Evolutionary conservation across 2,113 vertebrate genomes (phyloP).

Genomic region (Ceyx melanurus): DNA sequence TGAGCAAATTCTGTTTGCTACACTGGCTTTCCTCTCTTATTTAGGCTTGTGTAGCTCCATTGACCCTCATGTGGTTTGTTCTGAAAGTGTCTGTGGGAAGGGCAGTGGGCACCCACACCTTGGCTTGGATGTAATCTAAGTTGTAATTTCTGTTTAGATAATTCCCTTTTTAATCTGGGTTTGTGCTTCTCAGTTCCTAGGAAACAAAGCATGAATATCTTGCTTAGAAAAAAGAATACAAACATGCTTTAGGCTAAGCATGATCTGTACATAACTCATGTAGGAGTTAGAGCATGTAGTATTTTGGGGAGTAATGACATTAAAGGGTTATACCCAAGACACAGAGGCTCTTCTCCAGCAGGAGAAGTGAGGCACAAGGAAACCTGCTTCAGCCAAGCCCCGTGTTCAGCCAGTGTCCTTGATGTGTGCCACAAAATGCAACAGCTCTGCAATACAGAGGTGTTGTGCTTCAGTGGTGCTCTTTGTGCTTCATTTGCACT

Average conservation of each 20-base stretch:
- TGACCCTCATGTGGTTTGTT: neutral
- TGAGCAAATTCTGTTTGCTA: neutral
- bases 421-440: neutral
- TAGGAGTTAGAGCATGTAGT: neutral
- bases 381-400: neutral
- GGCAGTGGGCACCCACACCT: neutral
- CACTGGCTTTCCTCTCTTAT: neutral
- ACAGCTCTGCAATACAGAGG: too few species aligned
- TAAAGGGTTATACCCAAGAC: neutral
- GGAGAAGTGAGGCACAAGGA: neutral
- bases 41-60: neutral
- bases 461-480: neutral
- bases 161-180: neutral
- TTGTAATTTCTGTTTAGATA: neutral
- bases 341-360: neutral
- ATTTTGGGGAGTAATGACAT: neutral
- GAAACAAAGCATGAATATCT: neutral
- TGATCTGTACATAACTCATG: neutral
- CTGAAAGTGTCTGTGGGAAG: neutral
- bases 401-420: neutral
- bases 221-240: neutral
- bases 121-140: neutral
- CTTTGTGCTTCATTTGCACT: neutral
- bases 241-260: neutral
- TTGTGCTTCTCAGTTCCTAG: neutral